Evolutionary conservation across 2,797 vertebrate species (phyloP), one percentile per base, ranked within the genome.

Genomic region (Microctenopoma lineatum): DNA sequence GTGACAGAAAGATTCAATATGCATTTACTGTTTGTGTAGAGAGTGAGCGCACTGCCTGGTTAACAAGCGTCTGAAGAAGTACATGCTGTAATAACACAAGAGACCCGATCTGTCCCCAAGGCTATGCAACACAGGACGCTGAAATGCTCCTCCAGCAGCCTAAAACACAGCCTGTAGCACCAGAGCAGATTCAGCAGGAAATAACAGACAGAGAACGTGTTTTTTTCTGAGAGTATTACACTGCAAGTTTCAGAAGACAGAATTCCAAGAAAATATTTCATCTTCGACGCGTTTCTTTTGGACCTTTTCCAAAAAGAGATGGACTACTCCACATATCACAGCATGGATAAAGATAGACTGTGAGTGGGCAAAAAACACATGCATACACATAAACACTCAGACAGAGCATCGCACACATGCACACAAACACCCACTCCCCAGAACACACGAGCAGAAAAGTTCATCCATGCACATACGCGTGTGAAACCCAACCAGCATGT

Each of bases 271-370:
- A 60, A 66, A 47, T 25, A 63, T 45, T 62, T 25, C n/a, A 45
- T 41, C 15, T 26, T 72, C 69, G 18, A 62, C 58, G 54, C 59
- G 65, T 32, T 80, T 71, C 46, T 70, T 39, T 42, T 52, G 64
- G 81, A 73, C 80, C 66, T 50, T 29, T 68, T 44, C 34, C 18
- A 48, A 71, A 73, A 73, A 71, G 68, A 77, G 39, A 46, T 13
- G 61, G 55, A 51, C 61, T 7, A 65, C 58, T 59, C 64, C 34
- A 59, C 73, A 50, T 64, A 80, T 65, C 69, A 44, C 77, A 78
- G 79, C 64, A 5, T 2, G 60, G 83, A 70, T 85, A 88, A 89
- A 87, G 84, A 90, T 90, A 90, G 85, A 44, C 55, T 64, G 60
- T 76, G 77, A 81, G 87, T 88, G 87, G 87, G 87, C 81, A 21